phyloP scores from a whole-genome alignment of 2,113 vertebrate species.

The Anguilla rostrata region DNA sequence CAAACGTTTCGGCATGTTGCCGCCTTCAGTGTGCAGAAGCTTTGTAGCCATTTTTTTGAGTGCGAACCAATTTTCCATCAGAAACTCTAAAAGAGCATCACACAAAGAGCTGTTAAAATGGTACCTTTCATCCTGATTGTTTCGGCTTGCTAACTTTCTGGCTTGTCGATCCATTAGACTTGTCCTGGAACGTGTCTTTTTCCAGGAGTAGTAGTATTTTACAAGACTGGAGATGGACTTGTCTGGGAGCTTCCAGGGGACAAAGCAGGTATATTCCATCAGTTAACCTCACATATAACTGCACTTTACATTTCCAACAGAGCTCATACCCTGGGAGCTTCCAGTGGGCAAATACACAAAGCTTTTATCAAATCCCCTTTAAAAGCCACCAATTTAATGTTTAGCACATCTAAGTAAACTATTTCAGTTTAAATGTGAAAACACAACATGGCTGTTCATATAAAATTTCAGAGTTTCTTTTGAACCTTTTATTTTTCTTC shows the following conservation, averaged over 20 bases:
- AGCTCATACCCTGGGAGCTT: no score
- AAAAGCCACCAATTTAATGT: neutral
- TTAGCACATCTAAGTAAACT: neutral
- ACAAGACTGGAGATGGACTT: slow-evolving; percentile 98
- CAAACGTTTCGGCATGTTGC: no score
- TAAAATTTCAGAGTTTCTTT: no score
- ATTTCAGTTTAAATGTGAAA: neutral
- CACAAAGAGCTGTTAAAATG: neutral
- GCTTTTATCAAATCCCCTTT: neutral
- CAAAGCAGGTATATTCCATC: neutral
- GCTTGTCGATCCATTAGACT: slow-evolving; percentile 98
- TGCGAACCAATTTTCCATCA: neutral
- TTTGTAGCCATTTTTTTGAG: no score
- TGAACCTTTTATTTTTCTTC: neutral
- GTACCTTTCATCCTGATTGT: slow-evolving; percentile 87
- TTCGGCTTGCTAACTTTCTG: slow-evolving; percentile 88
- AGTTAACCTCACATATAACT: neutral
- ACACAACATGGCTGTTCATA: no score
- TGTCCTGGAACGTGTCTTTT: slow-evolving; percentile 96
- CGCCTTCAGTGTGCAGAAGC: no score
- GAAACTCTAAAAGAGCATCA: neutral
- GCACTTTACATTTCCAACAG: neutral
- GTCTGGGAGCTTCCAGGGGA: slow-evolving; percentile 84
- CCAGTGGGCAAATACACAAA: neutral
- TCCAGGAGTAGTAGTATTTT: slow-evolving; percentile 99